Conservation (phyloP, 2,113 vertebrate genomes). For the Hyperopisus bebe region DNA sequence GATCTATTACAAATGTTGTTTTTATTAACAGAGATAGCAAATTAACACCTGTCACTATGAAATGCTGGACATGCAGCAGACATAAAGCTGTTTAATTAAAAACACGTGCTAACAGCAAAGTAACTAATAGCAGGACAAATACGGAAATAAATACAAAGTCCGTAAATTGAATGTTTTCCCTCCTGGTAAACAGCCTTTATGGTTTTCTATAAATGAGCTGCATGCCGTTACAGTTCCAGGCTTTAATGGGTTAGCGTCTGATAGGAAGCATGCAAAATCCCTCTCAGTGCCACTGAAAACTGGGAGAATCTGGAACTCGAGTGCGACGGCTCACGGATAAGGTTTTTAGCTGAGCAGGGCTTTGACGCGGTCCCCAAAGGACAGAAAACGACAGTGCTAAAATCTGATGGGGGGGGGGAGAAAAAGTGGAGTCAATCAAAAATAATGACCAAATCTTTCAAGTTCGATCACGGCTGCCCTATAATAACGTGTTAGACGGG, state of each 20-base stretch:
- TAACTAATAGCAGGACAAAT: background rate
- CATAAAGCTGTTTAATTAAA: background rate
- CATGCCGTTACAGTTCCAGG: background rate
- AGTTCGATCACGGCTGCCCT: conserved; percentile 84
- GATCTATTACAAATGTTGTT: background rate
- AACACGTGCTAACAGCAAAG: background rate
- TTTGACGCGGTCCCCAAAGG: conserved; percentile 49
- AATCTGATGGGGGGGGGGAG: conserved; percentile 39
- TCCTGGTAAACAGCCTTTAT: background rate
- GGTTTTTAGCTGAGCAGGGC: background rate
- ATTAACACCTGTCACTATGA: background rate
- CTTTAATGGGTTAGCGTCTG: background rate
- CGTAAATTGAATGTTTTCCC: background rate
- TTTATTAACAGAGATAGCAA: background rate
- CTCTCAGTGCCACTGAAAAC: background rate
- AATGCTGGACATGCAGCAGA: background rate
- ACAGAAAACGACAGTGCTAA: conserved; percentile 60
- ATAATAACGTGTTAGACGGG: conserved; percentile 78
- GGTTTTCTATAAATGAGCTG: background rate
- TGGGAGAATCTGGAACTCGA: background rate
- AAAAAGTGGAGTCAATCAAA: conserved; percentile 79
- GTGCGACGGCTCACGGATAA: background rate
- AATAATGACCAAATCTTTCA: conserved; percentile 92
- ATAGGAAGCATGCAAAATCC: background rate
- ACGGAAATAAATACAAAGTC: background rate